Evolutionary conservation across 2,113 vertebrate genomes (phyloP).

Genomic region (Indri indri): DNA sequence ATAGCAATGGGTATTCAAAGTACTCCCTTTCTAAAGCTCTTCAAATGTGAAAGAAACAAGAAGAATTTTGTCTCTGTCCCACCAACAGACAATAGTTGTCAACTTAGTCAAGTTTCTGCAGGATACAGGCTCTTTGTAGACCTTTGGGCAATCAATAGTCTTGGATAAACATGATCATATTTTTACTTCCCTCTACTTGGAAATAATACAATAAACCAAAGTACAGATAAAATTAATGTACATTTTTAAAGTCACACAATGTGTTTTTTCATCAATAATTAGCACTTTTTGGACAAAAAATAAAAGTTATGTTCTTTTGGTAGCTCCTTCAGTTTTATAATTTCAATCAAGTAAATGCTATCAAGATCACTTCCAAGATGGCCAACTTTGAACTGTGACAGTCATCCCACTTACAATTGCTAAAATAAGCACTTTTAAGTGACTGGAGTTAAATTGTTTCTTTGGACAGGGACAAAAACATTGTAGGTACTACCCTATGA

Average conservation of each 20-base stretch:
- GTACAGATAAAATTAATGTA: background rate
- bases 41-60: background rate
- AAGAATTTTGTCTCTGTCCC: background rate
- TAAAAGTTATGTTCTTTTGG: background rate
- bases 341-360: background rate
- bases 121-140: background rate
- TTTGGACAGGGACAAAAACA: background rate
- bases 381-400: background rate
- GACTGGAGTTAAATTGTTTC: background rate
- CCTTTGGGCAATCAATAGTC: background rate
- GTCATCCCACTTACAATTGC: background rate
- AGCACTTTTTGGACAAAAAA: background rate
- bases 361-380: background rate
- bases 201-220: background rate
- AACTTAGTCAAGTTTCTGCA: background rate
- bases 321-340: background rate
- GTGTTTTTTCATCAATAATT: background rate
- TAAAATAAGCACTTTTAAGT: conserved; percentile 5
- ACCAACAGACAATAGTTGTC: background rate
- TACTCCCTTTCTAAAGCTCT: background rate
- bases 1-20: background rate
- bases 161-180: background rate
- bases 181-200: background rate
- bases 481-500: background rate
- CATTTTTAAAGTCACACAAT: background rate